These are phyloP conservation scores for Ibidorhyncha struthersii DNA, from an alignment of 2,113 vertebrate species.

Conservation along the genomic window DNA sequence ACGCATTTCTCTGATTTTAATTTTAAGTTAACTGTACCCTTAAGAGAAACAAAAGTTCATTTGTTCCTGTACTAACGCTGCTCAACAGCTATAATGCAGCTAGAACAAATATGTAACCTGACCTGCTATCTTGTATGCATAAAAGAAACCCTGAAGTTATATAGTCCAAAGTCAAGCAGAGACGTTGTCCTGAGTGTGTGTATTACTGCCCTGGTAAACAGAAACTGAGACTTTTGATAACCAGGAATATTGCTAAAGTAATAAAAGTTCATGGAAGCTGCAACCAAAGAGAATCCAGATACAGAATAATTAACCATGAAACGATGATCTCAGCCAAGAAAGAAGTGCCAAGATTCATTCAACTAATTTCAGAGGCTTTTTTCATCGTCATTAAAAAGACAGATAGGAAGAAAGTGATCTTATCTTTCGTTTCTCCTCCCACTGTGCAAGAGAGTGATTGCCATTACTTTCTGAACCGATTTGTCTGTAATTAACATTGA, in stretches of 20 bases:
- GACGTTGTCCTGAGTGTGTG: background rate
- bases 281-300: background rate
- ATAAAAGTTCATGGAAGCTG: background rate
- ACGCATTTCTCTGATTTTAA: background rate
- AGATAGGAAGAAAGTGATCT: background rate
- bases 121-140: background rate
- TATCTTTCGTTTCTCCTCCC: conserved; percentile 33
- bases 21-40: background rate
- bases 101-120: background rate
- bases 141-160: background rate
- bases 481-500: background rate
- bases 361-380: conserved; percentile 38
- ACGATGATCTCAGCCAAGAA: conserved; percentile 22
- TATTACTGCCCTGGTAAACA: background rate
- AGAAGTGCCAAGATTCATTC: conserved; percentile 36
- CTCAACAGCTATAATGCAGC: background rate
- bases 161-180: background rate
- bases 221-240: background rate
- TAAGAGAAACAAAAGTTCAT: background rate
- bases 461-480: background rate
- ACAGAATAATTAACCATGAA: conserved; percentile 50
- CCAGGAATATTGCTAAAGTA: background rate
- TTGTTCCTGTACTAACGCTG: background rate
- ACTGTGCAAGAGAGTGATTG: background rate
- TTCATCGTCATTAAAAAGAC: conserved; percentile 26